Conservation (phyloP, 2,888 invertebrate species). For the Beris chalybata region DNA sequence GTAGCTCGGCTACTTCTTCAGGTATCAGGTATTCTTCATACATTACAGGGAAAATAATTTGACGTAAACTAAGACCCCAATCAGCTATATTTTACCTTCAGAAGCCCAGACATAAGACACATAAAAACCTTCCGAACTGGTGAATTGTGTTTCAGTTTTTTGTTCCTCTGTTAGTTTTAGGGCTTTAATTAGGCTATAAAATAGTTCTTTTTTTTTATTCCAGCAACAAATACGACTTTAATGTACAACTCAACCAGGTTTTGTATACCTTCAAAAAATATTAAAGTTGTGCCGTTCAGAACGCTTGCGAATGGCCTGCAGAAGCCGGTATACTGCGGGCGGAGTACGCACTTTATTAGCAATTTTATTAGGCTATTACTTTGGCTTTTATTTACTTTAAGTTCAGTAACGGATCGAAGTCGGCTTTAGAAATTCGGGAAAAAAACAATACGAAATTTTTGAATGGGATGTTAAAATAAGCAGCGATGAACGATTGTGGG, state of each 20-base stretch:
- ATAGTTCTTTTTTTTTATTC: slow-evolving; percentile 35
- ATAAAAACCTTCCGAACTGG: too few species aligned
- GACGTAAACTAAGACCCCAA: too few species aligned
- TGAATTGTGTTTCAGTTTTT: slow-evolving; percentile 3
- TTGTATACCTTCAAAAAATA: background rate
- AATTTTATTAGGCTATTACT: slow-evolving; percentile 36
- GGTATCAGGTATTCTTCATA: too few species aligned
- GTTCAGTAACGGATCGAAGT: slow-evolving; percentile 11
- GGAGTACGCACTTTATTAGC: slow-evolving; percentile 33
- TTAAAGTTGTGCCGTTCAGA: background rate
- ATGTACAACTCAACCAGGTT: background rate
- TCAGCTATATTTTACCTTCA: too few species aligned
- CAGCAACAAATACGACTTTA: slow-evolving; percentile 3
- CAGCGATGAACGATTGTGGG: slow-evolving; percentile 14
- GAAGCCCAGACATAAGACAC: too few species aligned
- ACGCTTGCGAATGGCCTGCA: background rate
- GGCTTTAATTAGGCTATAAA: slow-evolving; percentile 37
- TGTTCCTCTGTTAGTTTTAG: slow-evolving; percentile 33
- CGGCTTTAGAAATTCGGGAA: slow-evolving; percentile 7
- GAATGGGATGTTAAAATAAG: slow-evolving; percentile 12
- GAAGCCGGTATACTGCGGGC: slow-evolving; percentile 1
- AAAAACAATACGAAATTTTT: background rate
- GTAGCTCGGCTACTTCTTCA: too few species aligned
- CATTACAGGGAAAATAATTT: too few species aligned
- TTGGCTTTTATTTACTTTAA: slow-evolving; percentile 28